A percentile compares a stretch with the other conserved stretches of the same genome.
These are phyloP conservation scores for Siderastrea radians DNA, from an alignment of 92 coral and sea anemone species.

Conservation along the genomic window DNA sequence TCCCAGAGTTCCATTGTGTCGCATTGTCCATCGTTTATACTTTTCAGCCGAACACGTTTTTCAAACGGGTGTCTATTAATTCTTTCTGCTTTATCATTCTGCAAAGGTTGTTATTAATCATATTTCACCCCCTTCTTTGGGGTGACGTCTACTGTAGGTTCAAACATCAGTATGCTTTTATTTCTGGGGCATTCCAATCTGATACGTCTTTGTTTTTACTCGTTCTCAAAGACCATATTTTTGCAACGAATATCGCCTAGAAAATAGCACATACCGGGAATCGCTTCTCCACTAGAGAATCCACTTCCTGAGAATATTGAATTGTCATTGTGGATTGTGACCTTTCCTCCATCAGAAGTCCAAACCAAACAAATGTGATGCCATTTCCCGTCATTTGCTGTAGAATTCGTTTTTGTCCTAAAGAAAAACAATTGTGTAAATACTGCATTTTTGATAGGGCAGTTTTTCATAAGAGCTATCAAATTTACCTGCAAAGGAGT, in stretches of 20 bases:
- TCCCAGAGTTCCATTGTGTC: too few species aligned
- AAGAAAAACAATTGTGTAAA: neutral
- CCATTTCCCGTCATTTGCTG: slow-evolving; percentile 57
- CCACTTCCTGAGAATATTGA: neutral
- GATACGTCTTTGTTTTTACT: neutral
- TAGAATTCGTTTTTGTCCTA: slow-evolving; percentile 10
- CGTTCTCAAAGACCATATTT: neutral
- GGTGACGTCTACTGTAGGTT: too few species aligned
- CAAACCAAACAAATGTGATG: slow-evolving; percentile 54
- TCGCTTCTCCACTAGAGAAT: slow-evolving; percentile 34
- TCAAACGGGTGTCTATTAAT: too few species aligned
- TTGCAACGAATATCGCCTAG: neutral
- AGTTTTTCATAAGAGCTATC: too few species aligned
- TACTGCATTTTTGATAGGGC: too few species aligned
- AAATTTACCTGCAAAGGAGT: neutral
- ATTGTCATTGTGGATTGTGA: slow-evolving; percentile 10
- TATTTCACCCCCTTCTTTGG: too few species aligned
- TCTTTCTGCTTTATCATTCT: too few species aligned
- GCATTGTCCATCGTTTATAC: too few species aligned
- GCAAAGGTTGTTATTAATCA: too few species aligned
- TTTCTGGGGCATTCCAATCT: too few species aligned
- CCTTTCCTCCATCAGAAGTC: slow-evolving; percentile 15
- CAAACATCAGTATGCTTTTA: too few species aligned
- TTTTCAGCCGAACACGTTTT: too few species aligned
- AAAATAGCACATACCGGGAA: slow-evolving; percentile 42